These are phyloP conservation scores for Palythoa grandiflora DNA, from an alignment of 92 coral and sea anemone species.

Conservation along the genomic window DNA sequence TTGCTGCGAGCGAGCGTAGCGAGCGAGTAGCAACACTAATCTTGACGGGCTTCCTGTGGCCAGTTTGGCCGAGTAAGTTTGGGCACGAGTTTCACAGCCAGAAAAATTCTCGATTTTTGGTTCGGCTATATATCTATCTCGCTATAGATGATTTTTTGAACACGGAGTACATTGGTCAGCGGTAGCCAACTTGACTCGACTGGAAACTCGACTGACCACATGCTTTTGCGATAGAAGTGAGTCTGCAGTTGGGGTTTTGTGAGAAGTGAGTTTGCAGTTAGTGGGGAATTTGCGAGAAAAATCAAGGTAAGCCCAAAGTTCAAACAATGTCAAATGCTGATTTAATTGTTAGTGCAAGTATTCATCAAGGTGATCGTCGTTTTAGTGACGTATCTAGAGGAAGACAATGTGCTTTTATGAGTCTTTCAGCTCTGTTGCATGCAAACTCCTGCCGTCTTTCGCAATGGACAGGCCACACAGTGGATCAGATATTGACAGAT, in stretches of 20 bases:
- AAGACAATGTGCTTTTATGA: too few species aligned
- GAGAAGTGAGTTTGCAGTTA: neutral
- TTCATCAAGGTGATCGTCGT: neutral
- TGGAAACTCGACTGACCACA: neutral
- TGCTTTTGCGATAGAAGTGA: neutral
- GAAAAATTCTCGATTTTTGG: too few species aligned
- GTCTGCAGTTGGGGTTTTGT: neutral
- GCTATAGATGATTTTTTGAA: too few species aligned
- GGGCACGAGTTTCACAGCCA: too few species aligned
- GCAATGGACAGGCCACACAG: slow-evolving; percentile 6
- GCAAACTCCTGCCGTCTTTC: neutral
- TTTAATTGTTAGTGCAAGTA: neutral
- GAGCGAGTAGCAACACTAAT: too few species aligned
- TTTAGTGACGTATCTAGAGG: slow-evolving; percentile 1
- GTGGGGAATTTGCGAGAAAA: neutral
- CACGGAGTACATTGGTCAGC: too few species aligned
- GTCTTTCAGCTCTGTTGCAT: neutral
- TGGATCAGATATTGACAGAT: neutral
- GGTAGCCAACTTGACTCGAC: too few species aligned
- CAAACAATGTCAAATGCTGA: neutral
- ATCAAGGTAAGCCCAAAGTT: too few species aligned
- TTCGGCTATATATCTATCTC: too few species aligned
- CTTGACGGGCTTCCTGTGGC: too few species aligned
- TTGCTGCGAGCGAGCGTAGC: neutral
- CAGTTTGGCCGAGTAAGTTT: too few species aligned